These are phyloP conservation scores for Tryphoninae sp. DNA, from an alignment of 2,888 invertebrate genomes.

Conservation along the genomic window DNA sequence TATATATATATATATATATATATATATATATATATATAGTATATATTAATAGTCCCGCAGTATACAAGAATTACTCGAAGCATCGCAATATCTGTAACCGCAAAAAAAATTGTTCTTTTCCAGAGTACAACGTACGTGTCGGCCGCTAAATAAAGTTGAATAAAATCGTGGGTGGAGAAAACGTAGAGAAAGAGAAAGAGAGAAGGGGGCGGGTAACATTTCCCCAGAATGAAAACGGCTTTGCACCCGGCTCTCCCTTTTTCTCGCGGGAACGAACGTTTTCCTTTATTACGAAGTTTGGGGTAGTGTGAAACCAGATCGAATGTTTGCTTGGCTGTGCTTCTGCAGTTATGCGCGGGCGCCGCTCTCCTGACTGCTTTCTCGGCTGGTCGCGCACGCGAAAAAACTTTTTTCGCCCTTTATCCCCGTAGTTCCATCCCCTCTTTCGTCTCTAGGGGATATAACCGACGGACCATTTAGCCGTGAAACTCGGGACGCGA, in stretches of 20 bases:
- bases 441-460: slow-evolving; percentile 36
- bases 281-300: slow-evolving; percentile 52
- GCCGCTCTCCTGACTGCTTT: slow-evolving; percentile 10
- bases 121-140: slow-evolving; percentile 31
- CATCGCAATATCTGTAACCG: slow-evolving; percentile 36
- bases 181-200: slow-evolving; percentile 11
- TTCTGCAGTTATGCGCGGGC: slow-evolving; percentile 24
- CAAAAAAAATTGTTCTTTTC: slow-evolving; percentile 16
- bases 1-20: neutral
- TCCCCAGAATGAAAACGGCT: too few species aligned
- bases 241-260: neutral
- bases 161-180: slow-evolving; percentile 16
- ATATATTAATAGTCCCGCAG: neutral
- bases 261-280: slow-evolving; percentile 42
- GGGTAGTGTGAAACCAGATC: slow-evolving; percentile 55
- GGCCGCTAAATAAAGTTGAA: slow-evolving; percentile 44
- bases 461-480: slow-evolving; percentile 53
- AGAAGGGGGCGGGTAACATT: neutral
- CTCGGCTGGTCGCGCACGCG: slow-evolving; percentile 39
- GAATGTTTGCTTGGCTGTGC: slow-evolving; percentile 36
- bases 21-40: neutral
- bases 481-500: slow-evolving; percentile 45
- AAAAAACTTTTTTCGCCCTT: slow-evolving; percentile 47
- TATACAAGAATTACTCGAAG: slow-evolving; percentile 34
- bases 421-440: neutral